Evolutionary conservation across 2,797 vertebrate species (phyloP), one percentile per base, ranked within the genome.

Genomic region (Gymnoscopelus braueri): DNA sequence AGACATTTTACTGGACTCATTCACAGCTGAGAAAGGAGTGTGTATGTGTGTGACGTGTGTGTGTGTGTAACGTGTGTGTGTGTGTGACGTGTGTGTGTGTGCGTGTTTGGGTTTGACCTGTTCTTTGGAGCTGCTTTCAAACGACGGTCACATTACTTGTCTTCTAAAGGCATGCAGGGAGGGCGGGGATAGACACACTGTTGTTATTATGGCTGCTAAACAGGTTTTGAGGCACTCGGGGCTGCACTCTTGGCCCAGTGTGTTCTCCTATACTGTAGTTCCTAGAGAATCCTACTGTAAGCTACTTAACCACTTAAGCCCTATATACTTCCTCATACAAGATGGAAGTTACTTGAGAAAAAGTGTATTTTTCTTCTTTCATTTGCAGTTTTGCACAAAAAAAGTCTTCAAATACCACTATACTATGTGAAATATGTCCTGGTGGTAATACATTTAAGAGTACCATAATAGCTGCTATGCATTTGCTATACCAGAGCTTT

Each of bases 61-160:
- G 14, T 19, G 59, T 3, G 11, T 57, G 64, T 32, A 19, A 19
- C 19, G 48, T 47, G 48, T 32, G 60, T 44, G 57, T 53, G 50
- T 49, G 3, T 65, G 47, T 56, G 58, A 1, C 1, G 19, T 19
- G 19, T 19, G 52, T 15, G 7, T 49, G 55, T 39, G 15, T 19
- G 29, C 47, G 65, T 59, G 65, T 59, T 56, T 19, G 52, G 19
- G 88, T 72, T 60, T 59, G 85, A 93, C 91, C 90, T 74, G 89
- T 89, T 93, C 88, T 87, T 83, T 81, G 64, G 71, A 83, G 75
- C 63, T 82, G 54, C 64, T 84, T 71, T 48, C 4, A 75, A 75
- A 68, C 59, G 51, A 75, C 13, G 48, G 58, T 78, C 75, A 80
- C 74, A 67, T 82, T 86, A 80, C 75, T 15, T 8, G 9, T 29